Conservation (phyloP, 2,888 invertebrate species). For the Sussaba pulchella region DNA sequence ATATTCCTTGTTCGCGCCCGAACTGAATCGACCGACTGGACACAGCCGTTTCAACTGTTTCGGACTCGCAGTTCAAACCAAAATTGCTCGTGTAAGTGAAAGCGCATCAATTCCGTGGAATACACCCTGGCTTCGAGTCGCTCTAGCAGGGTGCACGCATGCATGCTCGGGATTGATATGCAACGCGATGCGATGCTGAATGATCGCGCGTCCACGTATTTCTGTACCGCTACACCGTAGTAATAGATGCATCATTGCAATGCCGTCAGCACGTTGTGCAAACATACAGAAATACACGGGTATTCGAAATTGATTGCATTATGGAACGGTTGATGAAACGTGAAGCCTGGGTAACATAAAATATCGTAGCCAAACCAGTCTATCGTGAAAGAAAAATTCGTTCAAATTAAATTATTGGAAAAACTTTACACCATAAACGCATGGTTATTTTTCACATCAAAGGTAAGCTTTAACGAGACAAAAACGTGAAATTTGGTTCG, state of each 20-base stretch:
- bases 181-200: conserved; percentile 55
- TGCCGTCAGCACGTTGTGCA: conserved; percentile 36
- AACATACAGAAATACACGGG: conserved; percentile 18
- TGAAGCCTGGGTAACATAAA: background rate
- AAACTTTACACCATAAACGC: background rate
- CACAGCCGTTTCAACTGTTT: conserved; percentile 35
- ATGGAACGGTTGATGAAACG: background rate
- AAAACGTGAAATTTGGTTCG: too few species aligned
- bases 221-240: conserved; percentile 2
- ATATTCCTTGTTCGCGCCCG: conserved; percentile 60
- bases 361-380: background rate
- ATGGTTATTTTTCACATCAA: too few species aligned
- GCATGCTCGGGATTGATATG: conserved; percentile 65
- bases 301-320: conserved; percentile 15
- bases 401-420: background rate
- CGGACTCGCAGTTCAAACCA: conserved; percentile 51
- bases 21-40: conserved; percentile 38
- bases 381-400: background rate
- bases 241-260: conserved; percentile 17
- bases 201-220: conserved; percentile 55
- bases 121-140: conserved; percentile 45
- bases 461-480: too few species aligned
- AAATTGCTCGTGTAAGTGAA: conserved; percentile 68
- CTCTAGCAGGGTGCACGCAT: conserved; percentile 52
- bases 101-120: conserved; percentile 67